These are phyloP conservation scores for Lagopus leucura DNA, from an alignment of 2,113 vertebrate species.

Conservation along the genomic window DNA sequence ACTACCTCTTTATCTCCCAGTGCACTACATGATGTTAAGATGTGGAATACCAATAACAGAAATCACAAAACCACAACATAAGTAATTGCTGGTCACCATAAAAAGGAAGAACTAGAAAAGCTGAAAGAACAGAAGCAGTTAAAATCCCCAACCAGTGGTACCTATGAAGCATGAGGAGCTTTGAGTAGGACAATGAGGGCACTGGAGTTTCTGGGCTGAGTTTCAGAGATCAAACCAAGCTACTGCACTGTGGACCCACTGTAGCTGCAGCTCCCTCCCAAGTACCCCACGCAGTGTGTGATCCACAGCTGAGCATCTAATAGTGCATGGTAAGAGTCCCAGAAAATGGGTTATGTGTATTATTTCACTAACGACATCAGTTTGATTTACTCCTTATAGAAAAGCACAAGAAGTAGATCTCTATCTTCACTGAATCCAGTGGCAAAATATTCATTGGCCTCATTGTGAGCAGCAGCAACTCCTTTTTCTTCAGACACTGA, in stretches of 20 bases:
- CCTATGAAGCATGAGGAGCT: neutral
- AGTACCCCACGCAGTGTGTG: neutral
- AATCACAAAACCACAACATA: too few relatives aligned
- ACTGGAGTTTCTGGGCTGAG: neutral
- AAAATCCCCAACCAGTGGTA: neutral
- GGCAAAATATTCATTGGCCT: neutral
- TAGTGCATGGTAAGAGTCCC: rapidly evolving
- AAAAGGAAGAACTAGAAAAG: neutral
- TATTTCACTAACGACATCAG: neutral
- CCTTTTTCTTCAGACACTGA: neutral
- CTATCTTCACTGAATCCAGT: neutral
- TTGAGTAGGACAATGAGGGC: neutral
- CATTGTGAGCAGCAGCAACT: neutral
- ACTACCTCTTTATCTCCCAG: too few relatives aligned
- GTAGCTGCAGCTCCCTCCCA: neutral
- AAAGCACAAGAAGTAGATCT: neutral
- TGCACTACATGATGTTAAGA: too few relatives aligned
- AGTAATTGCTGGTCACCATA: neutral
- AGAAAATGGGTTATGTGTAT: neutral
- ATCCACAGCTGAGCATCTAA: neutral
- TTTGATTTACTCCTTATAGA: constrained; percentile 2
- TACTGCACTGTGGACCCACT: neutral
- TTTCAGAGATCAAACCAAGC: rapidly evolving
- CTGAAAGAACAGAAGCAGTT: neutral
- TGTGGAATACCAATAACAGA: too few relatives aligned